phyloP scores from a whole-genome alignment of 2,113 vertebrate genomes.

The Tylochromis polylepis region DNA sequence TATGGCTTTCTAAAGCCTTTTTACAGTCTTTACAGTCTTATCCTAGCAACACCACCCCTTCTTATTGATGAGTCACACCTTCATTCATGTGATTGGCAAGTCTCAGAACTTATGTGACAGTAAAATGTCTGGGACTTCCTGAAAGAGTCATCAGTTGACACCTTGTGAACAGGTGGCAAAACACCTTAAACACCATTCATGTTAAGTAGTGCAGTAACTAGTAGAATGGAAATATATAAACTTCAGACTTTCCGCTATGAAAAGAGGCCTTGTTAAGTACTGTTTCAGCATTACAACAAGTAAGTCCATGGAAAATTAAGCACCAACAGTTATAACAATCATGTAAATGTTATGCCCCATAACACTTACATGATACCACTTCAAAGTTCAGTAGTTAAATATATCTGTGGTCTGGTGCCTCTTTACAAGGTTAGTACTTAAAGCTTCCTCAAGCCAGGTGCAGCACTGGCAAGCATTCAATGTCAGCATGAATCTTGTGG shows the following conservation, averaged over 20 bases:
- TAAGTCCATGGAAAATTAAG: neutral
- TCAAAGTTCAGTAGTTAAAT: neutral
- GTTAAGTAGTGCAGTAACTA: neutral
- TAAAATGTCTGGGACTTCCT: neutral
- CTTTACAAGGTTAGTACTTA: neutral
- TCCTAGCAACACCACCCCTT: neutral
- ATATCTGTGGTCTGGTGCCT: neutral
- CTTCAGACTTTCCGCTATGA: neutral
- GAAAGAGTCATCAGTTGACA: neutral
- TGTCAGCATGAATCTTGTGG: neutral
- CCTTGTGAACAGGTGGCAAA: neutral
- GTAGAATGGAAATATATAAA: neutral
- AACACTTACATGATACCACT: neutral
- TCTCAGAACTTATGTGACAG: neutral
- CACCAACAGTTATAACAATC: neutral
- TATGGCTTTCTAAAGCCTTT: neutral
- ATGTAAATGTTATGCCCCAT: neutral
- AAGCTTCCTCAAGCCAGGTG: neutral
- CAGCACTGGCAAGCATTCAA: neutral
- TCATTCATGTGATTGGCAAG: neutral
- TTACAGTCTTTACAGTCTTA: neutral
- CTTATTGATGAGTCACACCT: neutral
- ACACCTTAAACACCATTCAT: neutral
- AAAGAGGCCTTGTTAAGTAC: neutral
- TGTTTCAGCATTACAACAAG: too few species aligned